Evolutionary conservation across 2,797 vertebrate species (phyloP).

Genomic region (Holocentrus rufus): DNA sequence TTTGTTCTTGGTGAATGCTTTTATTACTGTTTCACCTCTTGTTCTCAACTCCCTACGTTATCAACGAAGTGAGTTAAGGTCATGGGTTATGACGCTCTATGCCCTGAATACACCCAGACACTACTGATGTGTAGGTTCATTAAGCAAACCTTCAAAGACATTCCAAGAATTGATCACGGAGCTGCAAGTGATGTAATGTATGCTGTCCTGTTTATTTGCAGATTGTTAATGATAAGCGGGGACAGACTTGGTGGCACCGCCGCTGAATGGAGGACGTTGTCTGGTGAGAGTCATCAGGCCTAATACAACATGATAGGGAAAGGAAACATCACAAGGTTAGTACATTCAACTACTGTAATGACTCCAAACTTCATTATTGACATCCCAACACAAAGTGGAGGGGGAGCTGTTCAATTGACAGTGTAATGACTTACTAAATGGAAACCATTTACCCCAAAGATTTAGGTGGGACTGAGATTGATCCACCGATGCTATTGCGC

Average conservation of each 20-base stretch:
- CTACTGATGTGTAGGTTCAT: conserved; percentile 72
- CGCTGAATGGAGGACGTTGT: conserved; percentile 75
- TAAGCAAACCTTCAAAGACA: conserved; percentile 81
- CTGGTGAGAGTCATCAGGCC: conserved; percentile 74
- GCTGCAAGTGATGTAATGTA: conserved; percentile 82
- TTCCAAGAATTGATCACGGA: conserved; percentile 82
- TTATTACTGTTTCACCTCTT: conserved; percentile 6
- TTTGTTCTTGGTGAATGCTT: conserved; percentile 28
- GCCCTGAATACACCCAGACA: conserved; percentile 58
- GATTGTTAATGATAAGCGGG: conserved; percentile 83
- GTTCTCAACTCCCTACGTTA: conserved; percentile 16
- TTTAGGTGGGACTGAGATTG: conserved; percentile 46
- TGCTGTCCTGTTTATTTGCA: conserved; percentile 84
- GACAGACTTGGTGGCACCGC: conserved; percentile 81
- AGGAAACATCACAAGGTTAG: conserved; percentile 76
- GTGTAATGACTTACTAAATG: conserved; percentile 71
- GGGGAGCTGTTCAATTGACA: conserved; percentile 62
- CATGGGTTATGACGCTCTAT: conserved; percentile 59
- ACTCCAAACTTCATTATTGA: conserved; percentile 71
- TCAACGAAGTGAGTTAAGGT: conserved; percentile 51
- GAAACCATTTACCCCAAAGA: conserved; percentile 53
- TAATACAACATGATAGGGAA: conserved; percentile 76
- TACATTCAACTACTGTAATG: conserved; percentile 68
- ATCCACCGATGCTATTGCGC: conserved; percentile 38
- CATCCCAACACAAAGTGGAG: conserved; percentile 49